Evolutionary conservation across 64 coral and sea anemone species (phyloP), one percentile per base, ranked within the genome.

Genomic region (Montipora efflorescens): DNA sequence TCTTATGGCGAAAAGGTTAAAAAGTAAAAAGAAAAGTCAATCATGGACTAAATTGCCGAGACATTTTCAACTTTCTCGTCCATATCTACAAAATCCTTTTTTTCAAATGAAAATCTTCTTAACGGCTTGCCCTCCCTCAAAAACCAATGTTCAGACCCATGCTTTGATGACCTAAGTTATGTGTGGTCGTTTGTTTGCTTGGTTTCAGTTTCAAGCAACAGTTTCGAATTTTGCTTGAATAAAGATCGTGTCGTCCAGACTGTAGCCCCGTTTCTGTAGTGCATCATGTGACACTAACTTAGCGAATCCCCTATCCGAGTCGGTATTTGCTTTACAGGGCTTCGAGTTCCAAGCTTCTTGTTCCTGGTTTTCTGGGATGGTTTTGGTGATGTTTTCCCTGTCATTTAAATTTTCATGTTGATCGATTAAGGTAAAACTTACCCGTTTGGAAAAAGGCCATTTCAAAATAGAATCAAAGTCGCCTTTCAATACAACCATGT

Each of bases 401-500:
- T 61, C 11, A n/a, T 22, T 12, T 59, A 1, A 22, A 47, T 67
- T 18, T 83, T 36, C 28, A 7, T 82, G 19, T 61, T 83, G 80
- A 46, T 83, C 80, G 6, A 83, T 66, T 59, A 67, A 67, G 16
- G 80, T 83, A 47, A 83, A 16, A 4, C 1, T 66, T 4, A 83
- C 22, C 28, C 19, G 15, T 43, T 83, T 83, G 1, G 16, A 1
- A 23, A 83, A 83, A 66, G 80, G 80, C 59, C 80, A 83, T 22
- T 57, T 4, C 62, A 83, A 66, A 44, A 83, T 67, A 0, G 59
- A 22, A 19, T 83, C 80, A 47, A 67, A 18, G 43, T 83, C 59
- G 67, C 80, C 80, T 83, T 67, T 83, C 80, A 83, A n/a, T 66
- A 83, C 43, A 19, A 46, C 10, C 3, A 83, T 5, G 59, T 7